Evolutionary conservation across 2,888 invertebrate genomes (phyloP).

Genomic region (Drosophila lutescens): DNA sequence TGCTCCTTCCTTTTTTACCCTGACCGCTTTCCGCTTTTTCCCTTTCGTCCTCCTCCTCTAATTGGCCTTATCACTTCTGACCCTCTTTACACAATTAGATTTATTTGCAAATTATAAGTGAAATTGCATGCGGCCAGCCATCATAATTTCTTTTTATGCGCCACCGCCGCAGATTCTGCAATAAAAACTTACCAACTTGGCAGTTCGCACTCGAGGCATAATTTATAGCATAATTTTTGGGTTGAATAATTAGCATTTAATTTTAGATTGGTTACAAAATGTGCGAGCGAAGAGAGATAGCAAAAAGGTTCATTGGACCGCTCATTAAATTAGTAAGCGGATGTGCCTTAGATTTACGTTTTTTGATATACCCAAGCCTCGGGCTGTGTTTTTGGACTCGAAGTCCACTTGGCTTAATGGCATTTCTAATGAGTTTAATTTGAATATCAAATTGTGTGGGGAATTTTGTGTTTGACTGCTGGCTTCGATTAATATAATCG

Average conservation of each 20-base stretch:
- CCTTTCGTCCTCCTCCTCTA: conserved; percentile 20
- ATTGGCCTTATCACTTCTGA: conserved; percentile 21
- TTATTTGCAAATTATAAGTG: conserved; percentile 73
- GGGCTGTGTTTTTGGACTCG: conserved; percentile 2
- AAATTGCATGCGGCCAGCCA: conserved; percentile 46
- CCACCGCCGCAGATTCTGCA: conserved; percentile 54
- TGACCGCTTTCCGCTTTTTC: background rate
- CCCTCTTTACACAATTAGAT: conserved; percentile 68
- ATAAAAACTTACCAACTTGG: conserved; percentile 53
- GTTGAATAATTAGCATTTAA: conserved; percentile 65
- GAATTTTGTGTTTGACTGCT: conserved; percentile 14
- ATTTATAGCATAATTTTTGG: conserved; percentile 65
- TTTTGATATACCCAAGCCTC: conserved; percentile 17
- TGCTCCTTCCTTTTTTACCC: background rate
- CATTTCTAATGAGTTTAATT: conserved; percentile 48
- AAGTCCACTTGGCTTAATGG: conserved; percentile 32
- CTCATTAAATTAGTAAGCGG: conserved; percentile 66
- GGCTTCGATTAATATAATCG: conserved; percentile 15
- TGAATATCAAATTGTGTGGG: conserved; percentile 44
- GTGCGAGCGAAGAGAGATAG: conserved; percentile 17
- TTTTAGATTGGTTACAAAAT: conserved; percentile 39
- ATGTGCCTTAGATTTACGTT: conserved; percentile 49
- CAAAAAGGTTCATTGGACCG: conserved; percentile 57
- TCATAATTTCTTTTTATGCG: conserved; percentile 42
- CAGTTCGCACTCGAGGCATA: conserved; percentile 46